Evolutionary conservation across 2,797 vertebrate genomes (phyloP).

Genomic region (Falco peregrinus): DNA sequence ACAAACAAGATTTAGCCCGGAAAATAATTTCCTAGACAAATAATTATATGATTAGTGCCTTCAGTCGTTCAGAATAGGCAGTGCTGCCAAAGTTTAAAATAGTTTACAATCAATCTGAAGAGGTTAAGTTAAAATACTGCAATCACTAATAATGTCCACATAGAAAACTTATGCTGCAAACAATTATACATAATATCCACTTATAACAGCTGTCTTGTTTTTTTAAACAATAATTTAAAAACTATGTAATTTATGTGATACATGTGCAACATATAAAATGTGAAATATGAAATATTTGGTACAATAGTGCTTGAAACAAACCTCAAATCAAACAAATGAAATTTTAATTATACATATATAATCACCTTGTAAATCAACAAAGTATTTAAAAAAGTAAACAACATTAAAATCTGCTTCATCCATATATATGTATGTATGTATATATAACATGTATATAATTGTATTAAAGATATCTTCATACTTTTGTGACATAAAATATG

Average conservation of each 20-base stretch:
- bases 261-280: constrained; percentile 85
- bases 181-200: constrained; percentile 83
- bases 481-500: constrained; percentile 85
- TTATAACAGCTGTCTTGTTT: constrained; percentile 81
- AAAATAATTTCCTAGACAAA: constrained; percentile 74
- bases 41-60: constrained; percentile 78
- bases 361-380: constrained; percentile 84
- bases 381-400: constrained; percentile 88
- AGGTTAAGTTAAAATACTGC: constrained; percentile 85
- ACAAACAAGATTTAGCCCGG: constrained; percentile 77
- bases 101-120: constrained; percentile 84
- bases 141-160: constrained; percentile 84
- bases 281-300: constrained; percentile 88
- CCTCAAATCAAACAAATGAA: constrained; percentile 83
- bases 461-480: constrained; percentile 85
- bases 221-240: constrained; percentile 86
- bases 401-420: constrained; percentile 86
- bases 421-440: constrained; percentile 84
- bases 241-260: constrained; percentile 80
- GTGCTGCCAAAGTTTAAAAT: constrained; percentile 79
- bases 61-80: constrained; percentile 75
- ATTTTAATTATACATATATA: constrained; percentile 82
- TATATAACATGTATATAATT: constrained; percentile 84
- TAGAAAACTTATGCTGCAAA: constrained; percentile 83
- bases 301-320: constrained; percentile 86